Evolutionary conservation across 2,797 vertebrate genomes (phyloP), one percentile per base, ranked within the genome.

Genomic region (Kryptolebias ocellatus): DNA sequence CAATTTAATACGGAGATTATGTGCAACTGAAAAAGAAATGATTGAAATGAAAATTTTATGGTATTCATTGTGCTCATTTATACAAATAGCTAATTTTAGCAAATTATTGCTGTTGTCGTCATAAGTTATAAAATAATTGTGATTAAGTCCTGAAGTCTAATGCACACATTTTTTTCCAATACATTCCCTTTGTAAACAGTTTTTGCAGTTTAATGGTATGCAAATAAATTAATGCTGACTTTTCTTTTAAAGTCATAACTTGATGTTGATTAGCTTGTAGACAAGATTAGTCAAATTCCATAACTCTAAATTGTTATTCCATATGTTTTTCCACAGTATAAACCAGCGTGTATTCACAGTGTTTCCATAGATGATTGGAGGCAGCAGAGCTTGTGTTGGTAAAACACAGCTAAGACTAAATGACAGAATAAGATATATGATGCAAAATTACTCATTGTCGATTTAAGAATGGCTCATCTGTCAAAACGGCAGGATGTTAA

Each of bases 401-500:
- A 47, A 68, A 11, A 45, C 31, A 55, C 10, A 45, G 28, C 27
- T 67, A 5, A 61, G 56, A 70, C n/a, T 66, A 18, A 74, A 39
- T 15, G 60, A 70, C 66, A 14, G 49, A 70, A 62, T 42, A 0
- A 79, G 76, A 71, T 51, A 27, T 54, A 20, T 45, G 61, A 70
- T 17, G 54, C 24, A 61, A 69, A 74, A 71, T 50, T 64, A 28
- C 17, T 73, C 68, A 79, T 69, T 28, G 69, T 74, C 59, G 52
- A 58, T 64, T 80, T 78, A 34, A 14, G 53, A 70, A 18, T 65
- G 52, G 50, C 53, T 78, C 17, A 50, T 81, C 80, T 79, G 64
- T 84, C 62, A 70, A 34, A 79, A 71, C 71, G 70, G 59, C 34
- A 47, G 79, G 79, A 63, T 57, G 66, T 59, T 73, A 59, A 79